Evolutionary conservation across 2,797 vertebrate genomes (phyloP).

Genomic region (Gymnoscopelus braueri): DNA sequence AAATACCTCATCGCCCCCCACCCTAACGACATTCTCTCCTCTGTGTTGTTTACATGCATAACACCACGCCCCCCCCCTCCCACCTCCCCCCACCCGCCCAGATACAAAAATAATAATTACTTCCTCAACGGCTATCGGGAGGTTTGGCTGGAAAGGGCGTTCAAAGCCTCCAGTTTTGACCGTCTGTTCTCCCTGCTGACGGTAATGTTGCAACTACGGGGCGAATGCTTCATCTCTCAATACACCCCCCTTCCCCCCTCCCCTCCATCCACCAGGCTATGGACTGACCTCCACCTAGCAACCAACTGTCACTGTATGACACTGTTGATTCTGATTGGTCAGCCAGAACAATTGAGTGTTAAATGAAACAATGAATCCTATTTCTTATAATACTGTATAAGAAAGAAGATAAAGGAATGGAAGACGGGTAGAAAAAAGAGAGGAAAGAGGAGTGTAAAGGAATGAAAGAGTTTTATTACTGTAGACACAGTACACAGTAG

Average conservation of each 20-base stretch:
- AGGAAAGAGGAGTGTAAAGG: conserved; percentile 28
- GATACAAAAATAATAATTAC: conserved; percentile 99
- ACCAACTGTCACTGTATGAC: conserved; percentile 83
- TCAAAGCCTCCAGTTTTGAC: conserved; percentile 99
- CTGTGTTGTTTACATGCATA: conserved; percentile 86
- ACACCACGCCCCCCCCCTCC: conserved; percentile 90
- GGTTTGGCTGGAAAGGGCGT: conserved; percentile 99
- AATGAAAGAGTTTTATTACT: conserved; percentile 22
- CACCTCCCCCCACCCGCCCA: conserved; percentile 91
- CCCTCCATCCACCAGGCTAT: conserved; percentile 85
- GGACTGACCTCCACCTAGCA: conserved; percentile 80
- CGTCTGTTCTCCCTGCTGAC: conserved; percentile 99
- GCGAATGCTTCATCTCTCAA: conserved; percentile 82
- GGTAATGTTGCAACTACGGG: conserved; percentile 94
- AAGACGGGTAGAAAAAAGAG: conserved; percentile 41
- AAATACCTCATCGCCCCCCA: conserved; percentile 44
- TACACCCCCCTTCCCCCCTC: conserved; percentile 10
- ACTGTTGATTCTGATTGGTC: conserved; percentile 96
- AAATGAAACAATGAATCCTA: conserved; percentile 39
- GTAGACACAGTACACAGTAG: too few relatives aligned
- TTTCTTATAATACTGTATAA: conserved; percentile 38
- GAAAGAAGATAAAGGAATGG: conserved; percentile 21
- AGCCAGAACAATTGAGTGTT: conserved; percentile 66
- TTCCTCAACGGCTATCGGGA: conserved; percentile 99
- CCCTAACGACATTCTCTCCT: conserved; percentile 79